These are phyloP conservation scores for Channa maculata DNA, from an alignment of 2,113 vertebrate species.

Conservation along the genomic window DNA sequence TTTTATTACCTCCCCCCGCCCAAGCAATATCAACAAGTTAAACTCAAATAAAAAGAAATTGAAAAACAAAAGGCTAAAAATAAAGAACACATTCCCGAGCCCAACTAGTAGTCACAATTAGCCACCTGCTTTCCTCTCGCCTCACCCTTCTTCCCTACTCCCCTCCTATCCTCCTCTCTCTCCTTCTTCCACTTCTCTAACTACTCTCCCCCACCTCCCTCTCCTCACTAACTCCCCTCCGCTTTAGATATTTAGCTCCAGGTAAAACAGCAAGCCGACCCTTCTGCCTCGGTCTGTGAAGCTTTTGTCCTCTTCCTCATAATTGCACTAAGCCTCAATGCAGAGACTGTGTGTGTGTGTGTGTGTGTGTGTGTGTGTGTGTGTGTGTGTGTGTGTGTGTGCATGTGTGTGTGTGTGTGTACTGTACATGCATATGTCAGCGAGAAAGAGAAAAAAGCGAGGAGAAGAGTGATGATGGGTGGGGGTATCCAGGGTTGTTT, in stretches of 20 bases:
- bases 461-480: conserved; percentile 48
- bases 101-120: not conserved
- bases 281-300: conserved; percentile 88
- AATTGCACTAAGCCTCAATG: conserved; percentile 82
- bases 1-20: not conserved
- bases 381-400: conserved; percentile 41
- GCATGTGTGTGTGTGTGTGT: conserved; percentile 41
- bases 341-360: conserved; percentile 55
- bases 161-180: conserved; percentile 21
- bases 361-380: conserved; percentile 16
- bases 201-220: conserved; percentile 16
- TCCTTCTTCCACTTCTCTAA: conserved; percentile 22
- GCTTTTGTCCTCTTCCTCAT: conserved; percentile 82
- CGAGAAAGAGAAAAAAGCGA: conserved; percentile 27
- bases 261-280: conserved; percentile 89
- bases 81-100: not conserved
- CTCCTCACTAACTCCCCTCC: conserved; percentile 49
- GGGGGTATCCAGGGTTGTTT: not conserved
- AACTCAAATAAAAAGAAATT: not conserved
- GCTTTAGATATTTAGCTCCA: conserved; percentile 90
- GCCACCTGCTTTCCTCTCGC: conserved; percentile 45
- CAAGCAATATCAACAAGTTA: not conserved
- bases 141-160: conserved; percentile 7
- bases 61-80: not conserved
- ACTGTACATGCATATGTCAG: conserved; percentile 50